These are phyloP conservation scores for Cephus nigrinus DNA, from an alignment of 2,888 invertebrate species.

Conservation along the genomic window DNA sequence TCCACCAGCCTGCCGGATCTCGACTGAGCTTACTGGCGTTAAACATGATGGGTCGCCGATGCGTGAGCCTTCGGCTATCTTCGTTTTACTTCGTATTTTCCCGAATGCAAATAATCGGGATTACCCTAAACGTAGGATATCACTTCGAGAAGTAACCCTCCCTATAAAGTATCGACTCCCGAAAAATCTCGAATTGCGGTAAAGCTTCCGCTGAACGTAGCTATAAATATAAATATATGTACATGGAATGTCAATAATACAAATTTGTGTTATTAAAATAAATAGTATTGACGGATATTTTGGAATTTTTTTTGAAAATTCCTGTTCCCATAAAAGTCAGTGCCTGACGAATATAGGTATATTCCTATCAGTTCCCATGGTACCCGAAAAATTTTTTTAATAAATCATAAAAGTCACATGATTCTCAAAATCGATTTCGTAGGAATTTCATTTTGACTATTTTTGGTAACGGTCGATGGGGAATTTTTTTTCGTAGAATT, in stretches of 20 bases:
- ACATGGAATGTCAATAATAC: fast-evolving
- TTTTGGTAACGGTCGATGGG: neutral
- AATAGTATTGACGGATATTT: no score
- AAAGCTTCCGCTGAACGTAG: neutral
- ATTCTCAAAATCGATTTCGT: neutral
- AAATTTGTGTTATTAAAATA: neutral
- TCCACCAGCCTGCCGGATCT: constrained; percentile 6
- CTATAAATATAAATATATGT: neutral
- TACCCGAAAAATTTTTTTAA: no score
- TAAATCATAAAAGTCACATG: no score
- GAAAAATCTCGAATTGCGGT: neutral
- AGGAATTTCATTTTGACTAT: neutral
- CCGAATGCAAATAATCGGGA: constrained; percentile 7
- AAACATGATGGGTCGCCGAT: constrained; percentile 1
- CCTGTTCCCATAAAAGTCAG: no score
- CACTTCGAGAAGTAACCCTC: neutral
- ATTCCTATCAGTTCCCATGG: no score
- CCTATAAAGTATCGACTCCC: neutral
- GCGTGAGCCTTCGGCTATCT: neutral
- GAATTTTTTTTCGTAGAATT: neutral
- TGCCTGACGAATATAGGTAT: no score
- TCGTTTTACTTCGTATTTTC: neutral
- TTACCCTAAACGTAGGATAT: neutral
- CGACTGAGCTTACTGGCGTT: constrained; percentile 1
- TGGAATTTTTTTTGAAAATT: no score